These are phyloP conservation scores for Nannospalax galili DNA, from an alignment of 2,113 vertebrate species.

Conservation along the genomic window DNA sequence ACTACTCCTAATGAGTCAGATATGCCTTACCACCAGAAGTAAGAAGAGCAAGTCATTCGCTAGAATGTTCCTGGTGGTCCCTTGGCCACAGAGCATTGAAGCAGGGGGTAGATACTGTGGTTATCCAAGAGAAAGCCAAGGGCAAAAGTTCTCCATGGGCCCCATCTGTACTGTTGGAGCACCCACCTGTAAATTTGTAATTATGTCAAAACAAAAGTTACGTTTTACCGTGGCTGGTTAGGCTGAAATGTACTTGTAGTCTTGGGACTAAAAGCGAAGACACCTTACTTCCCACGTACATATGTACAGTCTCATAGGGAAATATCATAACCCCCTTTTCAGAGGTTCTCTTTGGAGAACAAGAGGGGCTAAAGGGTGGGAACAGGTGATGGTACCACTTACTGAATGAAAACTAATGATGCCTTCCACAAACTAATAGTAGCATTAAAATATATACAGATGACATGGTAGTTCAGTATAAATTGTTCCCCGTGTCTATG, in stretches of 20 bases:
- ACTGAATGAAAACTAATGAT: constrained; percentile 34
- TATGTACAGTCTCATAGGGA: background rate
- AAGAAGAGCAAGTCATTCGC: background rate
- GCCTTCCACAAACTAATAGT: background rate
- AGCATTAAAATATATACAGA: constrained; percentile 4
- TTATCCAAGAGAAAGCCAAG: background rate
- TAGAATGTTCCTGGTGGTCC: background rate
- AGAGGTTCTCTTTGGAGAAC: background rate
- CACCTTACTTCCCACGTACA: background rate
- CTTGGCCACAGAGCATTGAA: background rate
- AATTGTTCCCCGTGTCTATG: background rate
- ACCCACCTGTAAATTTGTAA: background rate
- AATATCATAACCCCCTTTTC: background rate
- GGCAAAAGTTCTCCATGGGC: background rate
- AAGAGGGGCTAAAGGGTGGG: background rate
- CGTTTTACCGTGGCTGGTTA: background rate
- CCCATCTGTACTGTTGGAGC: background rate
- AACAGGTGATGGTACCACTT: background rate
- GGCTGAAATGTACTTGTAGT: background rate
- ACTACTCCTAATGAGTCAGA: rapidly evolving
- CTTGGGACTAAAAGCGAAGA: background rate
- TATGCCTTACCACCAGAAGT: background rate
- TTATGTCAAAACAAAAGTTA: background rate
- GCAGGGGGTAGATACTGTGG: rapidly evolving
- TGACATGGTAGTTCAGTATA: background rate